Conservation (phyloP, 2,888 invertebrate species). For the Nomada ruficornis region DNA sequence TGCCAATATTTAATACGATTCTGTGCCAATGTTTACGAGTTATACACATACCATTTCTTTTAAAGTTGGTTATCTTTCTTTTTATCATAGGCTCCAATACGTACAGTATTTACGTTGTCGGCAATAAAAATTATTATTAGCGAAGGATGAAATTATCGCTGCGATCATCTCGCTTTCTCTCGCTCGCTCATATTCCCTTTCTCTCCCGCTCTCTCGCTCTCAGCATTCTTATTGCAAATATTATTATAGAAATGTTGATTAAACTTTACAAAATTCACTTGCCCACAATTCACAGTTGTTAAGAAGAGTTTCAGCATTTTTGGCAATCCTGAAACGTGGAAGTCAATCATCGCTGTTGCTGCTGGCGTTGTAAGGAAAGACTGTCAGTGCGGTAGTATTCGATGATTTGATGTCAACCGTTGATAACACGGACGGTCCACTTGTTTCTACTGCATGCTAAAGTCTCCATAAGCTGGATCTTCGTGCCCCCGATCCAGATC, state of each 20-base stretch:
- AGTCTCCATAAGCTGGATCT: constrained; percentile 79
- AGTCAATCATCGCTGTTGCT: constrained; percentile 64
- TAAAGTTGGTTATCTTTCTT: constrained; percentile 25
- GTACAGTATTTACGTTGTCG: constrained; percentile 27
- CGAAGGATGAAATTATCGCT: constrained; percentile 31
- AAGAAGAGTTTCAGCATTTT: constrained; percentile 47
- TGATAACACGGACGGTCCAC: constrained; percentile 64
- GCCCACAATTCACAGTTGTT: constrained; percentile 45
- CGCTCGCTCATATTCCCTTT: too few relatives aligned
- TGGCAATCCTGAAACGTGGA: constrained; percentile 55
- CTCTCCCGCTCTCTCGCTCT: background rate
- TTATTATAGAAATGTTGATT: constrained; percentile 50
- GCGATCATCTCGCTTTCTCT: background rate
- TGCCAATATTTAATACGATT: constrained; percentile 47
- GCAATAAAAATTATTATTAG: constrained; percentile 25
- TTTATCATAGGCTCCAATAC: constrained; percentile 39
- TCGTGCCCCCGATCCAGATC: constrained; percentile 71
- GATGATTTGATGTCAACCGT: constrained; percentile 56
- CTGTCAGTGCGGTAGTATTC: constrained; percentile 57
- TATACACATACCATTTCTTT: constrained; percentile 16
- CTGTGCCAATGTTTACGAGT: constrained; percentile 23
- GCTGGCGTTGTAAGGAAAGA: constrained; percentile 62
- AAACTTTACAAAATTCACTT: constrained; percentile 63
- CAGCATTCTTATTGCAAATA: constrained; percentile 34
- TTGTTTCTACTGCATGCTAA: constrained; percentile 67